phyloP scores from a whole-genome alignment of 2,113 vertebrate species.

The Paramormyrops kingsleyae region DNA sequence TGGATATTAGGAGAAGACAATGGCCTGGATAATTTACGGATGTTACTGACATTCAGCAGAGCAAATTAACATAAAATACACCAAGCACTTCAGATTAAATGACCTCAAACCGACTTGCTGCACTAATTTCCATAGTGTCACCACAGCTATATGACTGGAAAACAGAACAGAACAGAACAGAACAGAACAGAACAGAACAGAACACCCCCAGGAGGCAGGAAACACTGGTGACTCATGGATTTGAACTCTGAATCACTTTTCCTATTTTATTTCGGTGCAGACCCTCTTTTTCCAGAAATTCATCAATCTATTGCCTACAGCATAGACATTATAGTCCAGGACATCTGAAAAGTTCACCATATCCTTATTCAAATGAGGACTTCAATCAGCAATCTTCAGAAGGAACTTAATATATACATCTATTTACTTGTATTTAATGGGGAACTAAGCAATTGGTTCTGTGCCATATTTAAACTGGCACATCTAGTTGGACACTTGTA shows the following conservation, averaged over 20 bases:
- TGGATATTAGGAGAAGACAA: background rate
- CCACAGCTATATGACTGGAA: background rate
- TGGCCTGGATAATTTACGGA: background rate
- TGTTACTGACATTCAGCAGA: background rate
- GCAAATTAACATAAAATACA: background rate
- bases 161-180: background rate
- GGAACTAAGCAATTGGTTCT: background rate
- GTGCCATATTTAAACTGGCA: background rate
- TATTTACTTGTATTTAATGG: background rate
- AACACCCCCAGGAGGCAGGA: background rate
- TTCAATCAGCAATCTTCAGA: background rate
- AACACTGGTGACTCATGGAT: background rate
- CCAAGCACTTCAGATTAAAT: background rate
- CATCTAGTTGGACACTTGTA: background rate
- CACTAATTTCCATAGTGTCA: background rate
- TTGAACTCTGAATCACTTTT: background rate
- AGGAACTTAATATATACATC: background rate
- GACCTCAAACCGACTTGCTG: background rate
- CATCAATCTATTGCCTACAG: background rate
- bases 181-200: background rate
- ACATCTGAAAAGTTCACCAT: background rate
- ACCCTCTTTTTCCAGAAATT: background rate
- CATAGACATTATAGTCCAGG: background rate
- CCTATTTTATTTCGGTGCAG: background rate
- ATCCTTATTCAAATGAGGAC: background rate